Base-by-base conservation (phyloP, 2,797 vertebrate species). In the Falco biarmicus region DNA sequence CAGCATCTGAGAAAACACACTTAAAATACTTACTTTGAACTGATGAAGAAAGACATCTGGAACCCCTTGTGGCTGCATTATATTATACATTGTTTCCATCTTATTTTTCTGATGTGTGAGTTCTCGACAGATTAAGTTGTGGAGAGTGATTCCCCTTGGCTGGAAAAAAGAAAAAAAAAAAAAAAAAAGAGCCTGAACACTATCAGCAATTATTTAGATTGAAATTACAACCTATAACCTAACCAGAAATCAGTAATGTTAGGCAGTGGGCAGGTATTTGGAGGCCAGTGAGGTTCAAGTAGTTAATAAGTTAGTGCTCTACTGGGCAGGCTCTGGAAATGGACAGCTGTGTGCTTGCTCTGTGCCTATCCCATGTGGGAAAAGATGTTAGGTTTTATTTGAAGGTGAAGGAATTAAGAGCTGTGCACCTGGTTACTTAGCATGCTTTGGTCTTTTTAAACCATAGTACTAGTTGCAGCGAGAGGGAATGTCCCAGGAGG, bases 21-120 rank as follows among this genome's bases (percentile, higher is more conserved):
- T 85, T 87, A 34, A 89, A 87, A 61, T 31, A 48, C 56, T 79
- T 93, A 48, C 56, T 79, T 93, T 64, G 47, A 51, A 45, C 43
- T 76, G 50, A 37, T 77, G 92, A 95, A 65, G 77, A 84, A 78
- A 90, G 78, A 76, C 74, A 93, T 92, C 70, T 93, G 83, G 74
- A 95, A 90, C 13, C 22, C 64, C 31, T 85, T 0, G 0, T 70
- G 48, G 15, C 20, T 84, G 29, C 43, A 31, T 64, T 64, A n/a
- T 50, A 69, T 76, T 79, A 56, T 74, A 57, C 53, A 43, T 37
- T 82, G 18, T 91, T 96, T 95, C 80, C n/a, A 51, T 74, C 71
- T 84, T 64, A 76, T 65, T 95, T 91, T 95, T 59, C 66, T 90
- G 56, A 65, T 70, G 31, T 61, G n/a, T 1, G 0, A 59, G 37